These are phyloP conservation scores for Drosophila subquinaria DNA, from an alignment of 2,888 invertebrate species.

Conservation along the genomic window DNA sequence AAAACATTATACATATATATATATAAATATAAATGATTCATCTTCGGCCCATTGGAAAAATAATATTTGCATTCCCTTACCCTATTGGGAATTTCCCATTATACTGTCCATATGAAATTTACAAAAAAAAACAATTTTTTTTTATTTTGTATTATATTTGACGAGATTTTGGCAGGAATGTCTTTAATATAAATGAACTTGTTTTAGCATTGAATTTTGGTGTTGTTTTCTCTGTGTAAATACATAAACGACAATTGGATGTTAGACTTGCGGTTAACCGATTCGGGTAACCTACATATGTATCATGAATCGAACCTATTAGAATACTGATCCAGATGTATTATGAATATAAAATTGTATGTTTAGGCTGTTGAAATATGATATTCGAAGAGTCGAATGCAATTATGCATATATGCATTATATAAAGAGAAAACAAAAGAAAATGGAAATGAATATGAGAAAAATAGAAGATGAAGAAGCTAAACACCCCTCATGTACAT, in stretches of 20 bases:
- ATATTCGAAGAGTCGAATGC: constrained; percentile 15
- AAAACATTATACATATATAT: no score
- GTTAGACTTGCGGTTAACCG: constrained; percentile 41
- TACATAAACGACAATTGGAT: constrained; percentile 43
- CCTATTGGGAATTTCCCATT: constrained; percentile 2
- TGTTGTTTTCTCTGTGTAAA: constrained; percentile 47
- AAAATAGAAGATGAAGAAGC: constrained; percentile 1
- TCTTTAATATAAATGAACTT: constrained; percentile 20
- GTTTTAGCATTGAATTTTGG: constrained; percentile 20
- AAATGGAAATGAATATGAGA: background rate
- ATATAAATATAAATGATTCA: constrained; percentile 15
- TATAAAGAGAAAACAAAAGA: background rate
- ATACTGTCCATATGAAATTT: background rate
- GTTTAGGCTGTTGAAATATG: constrained; percentile 52
- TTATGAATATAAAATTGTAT: constrained; percentile 48
- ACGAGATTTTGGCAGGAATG: constrained; percentile 15
- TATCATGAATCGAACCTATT: constrained; percentile 39
- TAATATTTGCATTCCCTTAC: constrained; percentile 10
- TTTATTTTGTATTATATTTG: constrained; percentile 10
- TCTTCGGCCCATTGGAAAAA: constrained; percentile 29
- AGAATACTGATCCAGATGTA: constrained; percentile 29
- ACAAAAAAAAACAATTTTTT: background rate
- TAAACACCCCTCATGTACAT: constrained; percentile 60
- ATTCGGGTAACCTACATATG: constrained; percentile 5
- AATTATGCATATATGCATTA: background rate